Percentiles rank a stretch among this genome's conserved stretches.
These are phyloP conservation scores for Troides oblongomaculatus DNA, from an alignment of 2,888 invertebrate species.

Conservation along the genomic window DNA sequence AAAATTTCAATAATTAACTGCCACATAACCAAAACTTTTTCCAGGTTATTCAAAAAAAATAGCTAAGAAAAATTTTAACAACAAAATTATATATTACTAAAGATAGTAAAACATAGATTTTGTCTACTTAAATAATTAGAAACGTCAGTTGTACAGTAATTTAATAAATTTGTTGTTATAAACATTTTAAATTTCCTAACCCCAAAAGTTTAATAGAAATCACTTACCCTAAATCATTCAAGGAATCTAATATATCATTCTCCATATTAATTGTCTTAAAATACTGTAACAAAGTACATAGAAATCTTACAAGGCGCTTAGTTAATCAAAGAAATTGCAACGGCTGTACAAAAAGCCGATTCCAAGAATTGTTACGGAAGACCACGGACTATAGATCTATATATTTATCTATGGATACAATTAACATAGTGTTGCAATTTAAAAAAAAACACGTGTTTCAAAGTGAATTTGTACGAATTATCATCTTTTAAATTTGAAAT, in stretches of 20 bases:
- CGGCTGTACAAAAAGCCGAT: constrained; percentile 15
- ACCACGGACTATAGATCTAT: not conserved
- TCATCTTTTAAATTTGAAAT: too few species aligned
- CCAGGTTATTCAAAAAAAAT: not conserved
- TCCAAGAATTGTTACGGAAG: constrained; percentile 8
- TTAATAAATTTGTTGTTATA: constrained; percentile 12
- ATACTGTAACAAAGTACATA: not conserved
- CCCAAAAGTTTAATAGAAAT: constrained; percentile 26
- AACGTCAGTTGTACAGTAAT: not conserved
- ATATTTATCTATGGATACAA: not conserved
- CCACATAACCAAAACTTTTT: not conserved
- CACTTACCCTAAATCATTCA: constrained; percentile 82
- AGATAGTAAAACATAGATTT: not conserved
- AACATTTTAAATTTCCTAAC: constrained; percentile 11
- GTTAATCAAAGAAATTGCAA: constrained; percentile 10
- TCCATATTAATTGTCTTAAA: constrained; percentile 65
- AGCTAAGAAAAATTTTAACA: not conserved
- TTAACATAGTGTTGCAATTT: too few species aligned
- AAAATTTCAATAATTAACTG: not conserved
- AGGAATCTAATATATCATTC: constrained; percentile 80
- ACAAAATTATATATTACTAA: not conserved
- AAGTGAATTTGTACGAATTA: too few species aligned
- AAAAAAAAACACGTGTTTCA: too few species aligned
- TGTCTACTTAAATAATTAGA: not conserved
- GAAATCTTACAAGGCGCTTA: not conserved